Evolutionary conservation across 2,797 vertebrate genomes (phyloP), one percentile per base, ranked within the genome.

Genomic region (Lophotriccus pileatus): DNA sequence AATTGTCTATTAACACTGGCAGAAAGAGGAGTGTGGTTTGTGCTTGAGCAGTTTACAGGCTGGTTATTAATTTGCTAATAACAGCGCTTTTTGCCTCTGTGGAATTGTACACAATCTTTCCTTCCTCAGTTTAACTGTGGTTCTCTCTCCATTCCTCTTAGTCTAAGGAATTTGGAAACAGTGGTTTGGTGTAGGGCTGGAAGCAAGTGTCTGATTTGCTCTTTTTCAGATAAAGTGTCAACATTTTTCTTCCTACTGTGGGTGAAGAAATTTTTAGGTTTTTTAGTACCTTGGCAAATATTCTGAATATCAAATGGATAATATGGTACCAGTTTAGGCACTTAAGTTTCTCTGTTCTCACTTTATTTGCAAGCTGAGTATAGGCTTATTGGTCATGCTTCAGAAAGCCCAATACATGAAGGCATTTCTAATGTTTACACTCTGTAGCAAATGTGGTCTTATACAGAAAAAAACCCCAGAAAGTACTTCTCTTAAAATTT

Each of bases 61-160:
- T 87, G 59, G 17, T 68, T 89, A 46, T 69, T 87, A 69, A 73
- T 92, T 74, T 88, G 59, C 69, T 66, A 66, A 20, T 77, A 92
- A 67, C 37, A 66, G 34, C 43, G 70, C 76, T 43, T 30, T 85
- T 68, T 93, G 79, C 83, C 67, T 79, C 78, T 86, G 55, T 47
- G 47, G 73, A 75, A 19, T 28, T 87, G 25, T 12, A 21, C 56
- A 34, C 36, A 44, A 9, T 67, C 47, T 69, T 73, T 82, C 32
- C 37, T 77, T 92, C 32, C 17, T 85, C 60, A 56, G 0, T 3
- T 73, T 68, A 91, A 46, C 47, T 75, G 16, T 34, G 36, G 19
- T 60, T 92, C 34, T 67, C 16, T 66, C 36, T 75, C 30, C 34
- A 22, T 49, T 91, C 46, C 30, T 93, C 14, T 67, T 23, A 55